Base-by-base conservation (phyloP, 2,888 invertebrate species). In the Epistrophe grossulariae region DNA sequence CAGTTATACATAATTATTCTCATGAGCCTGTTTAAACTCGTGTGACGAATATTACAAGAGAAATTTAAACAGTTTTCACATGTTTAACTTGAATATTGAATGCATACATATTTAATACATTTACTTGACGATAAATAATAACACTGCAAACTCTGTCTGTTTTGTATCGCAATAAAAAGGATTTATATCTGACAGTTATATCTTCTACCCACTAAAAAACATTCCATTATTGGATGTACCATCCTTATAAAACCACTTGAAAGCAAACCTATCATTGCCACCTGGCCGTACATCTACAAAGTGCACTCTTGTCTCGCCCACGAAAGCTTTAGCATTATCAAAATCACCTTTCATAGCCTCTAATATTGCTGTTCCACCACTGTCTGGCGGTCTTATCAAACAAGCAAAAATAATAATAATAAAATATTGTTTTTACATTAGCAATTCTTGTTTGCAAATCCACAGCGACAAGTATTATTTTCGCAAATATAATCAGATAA, bases 221-320 rank as follows among this genome's bases (percentile, higher is more conserved):
- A 43, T 45, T 15, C 10, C n/a, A 43, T 43, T 62, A 66, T 66
- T 50, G 31, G 7, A 66, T 48, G 35, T 38, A 17, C 35, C n/a
- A 35, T 24, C 11, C 28, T 28, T 59, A 19, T 62, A 24, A 1
- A 3, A 50, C 7, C 48, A 68, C 35, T 55, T 55, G 10, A n/a
- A 24, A 35, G 35, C 52, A 38, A 38, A 52, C 24, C 52, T 24
- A 48, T 52, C 35, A 35, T 48, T 40, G 7, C 24, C 68, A 70
- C 52, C 68, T 38, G 52, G 7, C 35, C 35, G 35, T 10, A 38
- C 43, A 40, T 40, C 15, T n/a, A 38, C 15, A 9, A 35, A 70
- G 38, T 55, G 52, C 40, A 70, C 13, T 68, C 19, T 19, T 50
- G 55, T 68, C 19, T 19, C 68, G 55, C 55, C 70, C 40, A 70